Evolutionary conservation across 2,888 invertebrate genomes (phyloP), one percentile per base, ranked within the genome.

Genomic region (Parnassius smintheus): DNA sequence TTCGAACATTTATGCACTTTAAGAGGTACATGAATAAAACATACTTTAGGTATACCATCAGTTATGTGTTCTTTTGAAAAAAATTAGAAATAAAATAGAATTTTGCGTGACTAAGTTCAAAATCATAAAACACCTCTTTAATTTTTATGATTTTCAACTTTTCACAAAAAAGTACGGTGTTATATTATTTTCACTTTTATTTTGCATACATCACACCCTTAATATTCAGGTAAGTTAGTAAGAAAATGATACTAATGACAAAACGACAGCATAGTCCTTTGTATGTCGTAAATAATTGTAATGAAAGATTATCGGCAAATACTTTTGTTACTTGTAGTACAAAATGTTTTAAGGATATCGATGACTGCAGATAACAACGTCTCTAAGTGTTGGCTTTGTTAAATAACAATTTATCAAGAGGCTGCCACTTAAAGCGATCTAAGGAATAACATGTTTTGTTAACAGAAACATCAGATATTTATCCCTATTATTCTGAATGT

Each of bases 281-380:
- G 59, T 53, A 51, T 12, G 22, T 13, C 13, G 42, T 54, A 61
- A 65, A 49, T 64, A 56, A 67, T 64, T 65, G 22, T 49, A 48
- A 67, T 69, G 73, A 74, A 62, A 68, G 70, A 68, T 18, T 18
- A 18, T 18, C 78, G 81, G 77, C 72, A 66, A 64, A 60, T 60
- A 67, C 66, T 77, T 72, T 77, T 78, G 75, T 81, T 78, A 49
- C 44, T 11, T 35, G 35, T 35, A 11, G 78, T 82, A 86, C 86
- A 83, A 71, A 81, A 81, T 83, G 81, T 82, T 77, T 78, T 75
- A 76, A 75, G 67, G 80, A 76, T 80, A 80, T 81, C 78, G 72
- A 66, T 71, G 69, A 68, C 68, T 70, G 45, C 61, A 68, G 82
- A 82, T 81, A 82, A 78, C 72, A 70, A 70, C 64, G 64, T 65